Evolutionary conservation across 2,113 vertebrate genomes (phyloP), one percentile per base, ranked within the genome.

Genomic region (Otis tarda): DNA sequence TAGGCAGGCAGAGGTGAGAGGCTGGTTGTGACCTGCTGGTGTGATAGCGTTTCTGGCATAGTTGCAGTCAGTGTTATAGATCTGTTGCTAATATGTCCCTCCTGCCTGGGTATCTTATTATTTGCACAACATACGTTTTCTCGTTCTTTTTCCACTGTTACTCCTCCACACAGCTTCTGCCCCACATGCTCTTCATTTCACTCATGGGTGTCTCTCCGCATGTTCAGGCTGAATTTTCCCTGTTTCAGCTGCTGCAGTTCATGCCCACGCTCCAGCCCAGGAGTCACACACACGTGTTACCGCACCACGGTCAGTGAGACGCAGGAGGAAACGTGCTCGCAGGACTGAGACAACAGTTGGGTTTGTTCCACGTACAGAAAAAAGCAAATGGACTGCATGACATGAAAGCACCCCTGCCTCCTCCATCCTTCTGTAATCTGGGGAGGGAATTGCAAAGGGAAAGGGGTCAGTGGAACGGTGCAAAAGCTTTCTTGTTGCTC

Each of bases 221-320:
- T 2, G 17, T 20, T n/a, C 13, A 52, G 50, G 37, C 6, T 82
- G 79, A 17, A 9, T 52, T 59, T 74, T 35, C 22, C 37, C 30
- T 9, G 28, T 45, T 14, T 20, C 37, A 12, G 49, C 52, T 39
- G 67, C 83, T 55, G 19, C 2, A 10, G 14, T 30, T 43, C 50
- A 0, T 13, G 30, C 25, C 30, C 16, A 12, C 1, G 2, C 35
- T 39, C n/a, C 61, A 41, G 65, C 43, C n/a, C 53, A 4, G 71
- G 31, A 50, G 22, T 25, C 56, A 28, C 52, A 25, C 68, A 9
- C 3, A 5, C 0, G 5, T 45, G 63, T 52, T 31, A 25, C 52
- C 2, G 0, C 35, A 17, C 22, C 0, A 0, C 22, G n/a, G 33
- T 4, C 31, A 10, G 37, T 0, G 0, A 35, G 37, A 6, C 25